Evolutionary conservation across 2,888 invertebrate species (phyloP).

Genomic region (Pecten maximus): DNA sequence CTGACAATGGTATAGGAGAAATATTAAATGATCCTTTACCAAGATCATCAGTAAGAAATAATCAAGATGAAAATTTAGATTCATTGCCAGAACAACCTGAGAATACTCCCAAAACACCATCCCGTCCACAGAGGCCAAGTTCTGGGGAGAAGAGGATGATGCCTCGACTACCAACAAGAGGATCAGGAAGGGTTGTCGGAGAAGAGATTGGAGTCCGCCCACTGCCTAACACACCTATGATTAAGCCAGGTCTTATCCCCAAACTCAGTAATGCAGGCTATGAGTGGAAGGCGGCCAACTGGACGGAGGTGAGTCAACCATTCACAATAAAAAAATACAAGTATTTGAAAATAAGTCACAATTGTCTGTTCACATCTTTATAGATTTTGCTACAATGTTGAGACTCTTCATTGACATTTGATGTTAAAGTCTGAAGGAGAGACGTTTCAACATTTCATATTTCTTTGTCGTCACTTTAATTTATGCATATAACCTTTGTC

Average conservation of each 20-base stretch:
- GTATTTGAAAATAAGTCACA: too few relatives aligned
- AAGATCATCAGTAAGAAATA: not conserved
- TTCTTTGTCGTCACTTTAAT: too few relatives aligned
- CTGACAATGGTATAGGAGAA: not conserved
- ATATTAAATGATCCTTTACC: not conserved
- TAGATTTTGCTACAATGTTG: too few relatives aligned
- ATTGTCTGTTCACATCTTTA: too few relatives aligned
- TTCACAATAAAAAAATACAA: too few relatives aligned
- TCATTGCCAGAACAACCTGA: too few relatives aligned
- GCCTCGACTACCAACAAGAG: slow-evolving; percentile 34
- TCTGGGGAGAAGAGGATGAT: slow-evolving; percentile 15
- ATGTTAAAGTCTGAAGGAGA: too few relatives aligned
- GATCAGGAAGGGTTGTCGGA: slow-evolving; percentile 10
- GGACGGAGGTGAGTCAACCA: slow-evolving; percentile 61
- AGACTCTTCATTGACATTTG: too few relatives aligned
- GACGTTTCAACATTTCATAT: too few relatives aligned
- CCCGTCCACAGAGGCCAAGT: not conserved
- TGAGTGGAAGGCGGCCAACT: slow-evolving; percentile 60
- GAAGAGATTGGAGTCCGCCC: slow-evolving; percentile 19
- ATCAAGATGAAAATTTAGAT: too few relatives aligned
- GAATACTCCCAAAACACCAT: too few relatives aligned
- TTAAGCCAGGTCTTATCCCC: slow-evolving; percentile 20
- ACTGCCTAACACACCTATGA: slow-evolving; percentile 18
- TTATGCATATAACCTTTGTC: not conserved
- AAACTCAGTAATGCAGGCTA: slow-evolving; percentile 36